Evolutionary conservation across 2,888 invertebrate species (phyloP).

Genomic region (Andrena trimmerana): DNA sequence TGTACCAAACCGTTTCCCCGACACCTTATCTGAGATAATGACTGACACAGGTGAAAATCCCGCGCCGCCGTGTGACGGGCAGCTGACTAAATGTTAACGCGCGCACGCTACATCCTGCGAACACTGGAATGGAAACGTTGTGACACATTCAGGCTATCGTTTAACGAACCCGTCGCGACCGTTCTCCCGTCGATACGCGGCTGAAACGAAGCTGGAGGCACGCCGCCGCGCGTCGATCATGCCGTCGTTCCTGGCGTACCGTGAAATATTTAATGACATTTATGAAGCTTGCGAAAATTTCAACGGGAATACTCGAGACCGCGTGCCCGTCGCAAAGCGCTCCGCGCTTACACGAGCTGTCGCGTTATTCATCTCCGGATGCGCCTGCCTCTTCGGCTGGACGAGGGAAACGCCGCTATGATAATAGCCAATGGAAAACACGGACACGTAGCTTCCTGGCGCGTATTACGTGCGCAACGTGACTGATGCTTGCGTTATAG

Average conservation of each 20-base stretch:
- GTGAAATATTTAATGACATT: conserved; percentile 38
- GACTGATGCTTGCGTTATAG: conserved; percentile 31
- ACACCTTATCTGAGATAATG: conserved; percentile 43
- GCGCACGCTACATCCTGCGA: conserved; percentile 39
- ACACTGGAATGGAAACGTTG: conserved; percentile 42
- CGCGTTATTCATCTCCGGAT: conserved; percentile 13
- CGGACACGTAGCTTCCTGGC: background rate
- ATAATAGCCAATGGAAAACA: conserved; percentile 21
- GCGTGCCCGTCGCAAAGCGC: background rate
- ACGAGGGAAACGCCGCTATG: conserved; percentile 7
- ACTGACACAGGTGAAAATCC: conserved; percentile 24
- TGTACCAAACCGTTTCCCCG: background rate
- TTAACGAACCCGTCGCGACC: conserved; percentile 51
- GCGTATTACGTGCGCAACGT: conserved; percentile 9
- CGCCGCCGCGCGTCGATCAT: conserved; percentile 3
- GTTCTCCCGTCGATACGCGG: conserved; percentile 27
- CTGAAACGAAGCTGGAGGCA: conserved; percentile 23
- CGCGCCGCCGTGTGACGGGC: conserved; percentile 19
- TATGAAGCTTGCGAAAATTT: conserved; percentile 29
- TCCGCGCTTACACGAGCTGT: background rate
- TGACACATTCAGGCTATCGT: conserved; percentile 64
- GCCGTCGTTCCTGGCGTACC: background rate
- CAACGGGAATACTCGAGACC: background rate
- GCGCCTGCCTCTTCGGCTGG: background rate
- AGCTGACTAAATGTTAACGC: conserved; percentile 48